Evolutionary conservation across 2,113 vertebrate genomes (phyloP).

Genomic region (Amblyornis subalaris): DNA sequence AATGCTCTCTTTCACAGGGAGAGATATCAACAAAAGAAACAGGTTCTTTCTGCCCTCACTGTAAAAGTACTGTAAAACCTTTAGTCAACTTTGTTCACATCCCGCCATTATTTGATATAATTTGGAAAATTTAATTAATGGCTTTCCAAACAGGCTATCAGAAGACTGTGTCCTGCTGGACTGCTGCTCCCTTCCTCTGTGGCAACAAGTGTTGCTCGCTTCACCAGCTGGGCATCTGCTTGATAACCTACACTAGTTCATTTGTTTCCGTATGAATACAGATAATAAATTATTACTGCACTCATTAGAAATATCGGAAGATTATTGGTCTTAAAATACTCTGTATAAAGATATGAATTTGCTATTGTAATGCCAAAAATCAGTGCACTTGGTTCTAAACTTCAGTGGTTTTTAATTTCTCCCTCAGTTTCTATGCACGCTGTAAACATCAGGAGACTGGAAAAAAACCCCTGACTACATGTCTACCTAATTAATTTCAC

Average conservation of each 20-base stretch:
- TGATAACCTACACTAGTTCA: not conserved
- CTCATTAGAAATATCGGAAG: not conserved
- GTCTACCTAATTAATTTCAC: not conserved
- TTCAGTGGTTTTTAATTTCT: not conserved
- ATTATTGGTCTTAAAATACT: not conserved
- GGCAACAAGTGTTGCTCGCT: not conserved
- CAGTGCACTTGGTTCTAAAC: not conserved
- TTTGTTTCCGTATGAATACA: not conserved
- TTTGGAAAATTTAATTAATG: not conserved
- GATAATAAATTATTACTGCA: not conserved
- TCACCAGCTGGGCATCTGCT: not conserved
- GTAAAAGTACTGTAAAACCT: not conserved
- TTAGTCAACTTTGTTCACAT: not conserved
- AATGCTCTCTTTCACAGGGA: not conserved
- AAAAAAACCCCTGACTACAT: accelerated
- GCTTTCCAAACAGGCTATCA: not conserved
- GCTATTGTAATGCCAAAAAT: not conserved
- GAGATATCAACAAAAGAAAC: not conserved
- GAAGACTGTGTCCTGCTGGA: not conserved
- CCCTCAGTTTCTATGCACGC: not conserved
- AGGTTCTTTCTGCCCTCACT: not conserved
- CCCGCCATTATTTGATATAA: not conserved
- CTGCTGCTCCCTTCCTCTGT: not conserved
- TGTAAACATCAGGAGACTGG: not conserved
- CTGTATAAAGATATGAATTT: not conserved